Conservation (phyloP, 2,797 vertebrate genomes). For the Morus bassanus region DNA sequence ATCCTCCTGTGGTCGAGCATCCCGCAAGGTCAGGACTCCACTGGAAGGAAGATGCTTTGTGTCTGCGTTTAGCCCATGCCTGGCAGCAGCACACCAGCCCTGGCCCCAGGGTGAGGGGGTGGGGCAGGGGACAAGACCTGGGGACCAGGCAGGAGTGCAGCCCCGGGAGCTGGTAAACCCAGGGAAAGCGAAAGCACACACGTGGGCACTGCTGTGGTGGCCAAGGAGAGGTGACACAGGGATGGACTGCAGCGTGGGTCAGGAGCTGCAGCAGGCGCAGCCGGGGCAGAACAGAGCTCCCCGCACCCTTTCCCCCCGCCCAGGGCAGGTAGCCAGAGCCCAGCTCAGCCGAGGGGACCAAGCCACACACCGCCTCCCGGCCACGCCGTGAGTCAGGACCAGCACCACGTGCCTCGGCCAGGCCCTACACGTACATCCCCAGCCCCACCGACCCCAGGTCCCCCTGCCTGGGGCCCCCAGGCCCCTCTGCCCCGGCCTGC, state of each 20-base stretch:
- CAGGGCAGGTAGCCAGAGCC: not conserved
- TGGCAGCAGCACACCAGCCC: not conserved
- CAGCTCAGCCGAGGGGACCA: not conserved
- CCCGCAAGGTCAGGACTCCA: not conserved
- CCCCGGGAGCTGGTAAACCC: not conserved
- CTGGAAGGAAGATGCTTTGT: not conserved
- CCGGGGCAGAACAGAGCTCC: not conserved
- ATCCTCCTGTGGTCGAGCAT: not conserved
- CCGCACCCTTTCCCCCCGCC: rapidly evolving
- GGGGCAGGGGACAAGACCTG: not conserved
- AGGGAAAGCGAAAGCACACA: not conserved
- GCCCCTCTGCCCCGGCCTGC: not conserved
- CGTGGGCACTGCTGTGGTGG: not conserved
- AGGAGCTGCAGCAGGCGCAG: not conserved
- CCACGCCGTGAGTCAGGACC: not conserved
- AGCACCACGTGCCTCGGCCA: not conserved
- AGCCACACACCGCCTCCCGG: not conserved
- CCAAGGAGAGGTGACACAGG: not conserved
- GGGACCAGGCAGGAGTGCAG: not conserved
- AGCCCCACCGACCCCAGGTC: not conserved
- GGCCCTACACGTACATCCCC: not conserved
- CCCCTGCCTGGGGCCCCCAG: not conserved
- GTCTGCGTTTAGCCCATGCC: not conserved
- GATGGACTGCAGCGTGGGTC: not conserved
- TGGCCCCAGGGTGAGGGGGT: not conserved